Percentiles rank a stretch among this genome's conserved stretches.
Conservation (phyloP, 2,888 invertebrate species). For the Watsonalla cultraria region DNA sequence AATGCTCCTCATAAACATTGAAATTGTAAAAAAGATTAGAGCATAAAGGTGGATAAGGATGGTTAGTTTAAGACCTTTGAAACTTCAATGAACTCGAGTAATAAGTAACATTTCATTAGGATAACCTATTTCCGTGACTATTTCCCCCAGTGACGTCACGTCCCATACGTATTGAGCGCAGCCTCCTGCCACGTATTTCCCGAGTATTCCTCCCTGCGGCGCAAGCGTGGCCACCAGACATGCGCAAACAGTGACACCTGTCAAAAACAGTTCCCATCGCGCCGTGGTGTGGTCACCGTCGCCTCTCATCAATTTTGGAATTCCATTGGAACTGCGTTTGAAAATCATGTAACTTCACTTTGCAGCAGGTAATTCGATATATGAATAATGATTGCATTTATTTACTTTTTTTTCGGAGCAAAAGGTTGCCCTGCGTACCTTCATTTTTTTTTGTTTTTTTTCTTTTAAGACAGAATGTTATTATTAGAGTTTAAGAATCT, state of each 20-base stretch:
- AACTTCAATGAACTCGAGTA: background rate
- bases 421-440: background rate
- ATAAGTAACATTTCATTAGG: background rate
- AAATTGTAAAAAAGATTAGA: too few relatives aligned
- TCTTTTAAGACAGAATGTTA: too few relatives aligned
- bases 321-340: conserved; percentile 29
- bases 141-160: conserved; percentile 22
- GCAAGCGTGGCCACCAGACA: conserved; percentile 44
- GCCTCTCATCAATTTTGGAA: conserved; percentile 31
- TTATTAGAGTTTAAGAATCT: too few relatives aligned
- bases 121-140: conserved; percentile 11
- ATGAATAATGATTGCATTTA: background rate
- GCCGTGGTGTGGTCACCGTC: conserved; percentile 40
- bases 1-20: too few relatives aligned
- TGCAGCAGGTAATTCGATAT: background rate
- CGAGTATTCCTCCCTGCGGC: conserved; percentile 21
- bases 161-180: conserved; percentile 32
- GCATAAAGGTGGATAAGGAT: too few relatives aligned
- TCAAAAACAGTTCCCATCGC: conserved; percentile 49
- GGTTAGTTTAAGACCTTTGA: too few relatives aligned
- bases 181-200: conserved; percentile 32
- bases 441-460: too few relatives aligned
- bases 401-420: too few relatives aligned
- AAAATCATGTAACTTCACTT: conserved; percentile 45
- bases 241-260: conserved; percentile 56